A percentile compares a stretch with the other conserved stretches of the same genome.
These are phyloP conservation scores for Corydoras sp. DNA, from an alignment of 2,113 vertebrate species.

Conservation along the genomic window DNA sequence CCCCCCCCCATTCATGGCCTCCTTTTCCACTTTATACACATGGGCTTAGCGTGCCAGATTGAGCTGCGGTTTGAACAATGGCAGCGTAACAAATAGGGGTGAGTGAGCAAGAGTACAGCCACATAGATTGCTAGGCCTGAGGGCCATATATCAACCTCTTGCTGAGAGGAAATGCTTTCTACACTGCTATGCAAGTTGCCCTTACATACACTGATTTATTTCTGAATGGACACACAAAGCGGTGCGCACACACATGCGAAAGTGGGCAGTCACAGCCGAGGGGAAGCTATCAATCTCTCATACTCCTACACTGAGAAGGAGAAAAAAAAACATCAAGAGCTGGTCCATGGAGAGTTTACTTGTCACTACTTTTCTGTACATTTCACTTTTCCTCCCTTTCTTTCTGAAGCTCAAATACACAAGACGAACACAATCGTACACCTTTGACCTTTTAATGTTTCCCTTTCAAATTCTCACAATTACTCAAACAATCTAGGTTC, in stretches of 20 bases:
- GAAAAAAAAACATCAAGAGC: slow-evolving; percentile 52
- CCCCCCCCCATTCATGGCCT: slow-evolving; percentile 22
- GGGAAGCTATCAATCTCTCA: slow-evolving; percentile 68
- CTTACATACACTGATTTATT: slow-evolving; percentile 70
- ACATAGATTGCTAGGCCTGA: slow-evolving; percentile 44
- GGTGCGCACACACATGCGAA: slow-evolving; percentile 56
- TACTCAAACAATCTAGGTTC: too few relatives aligned
- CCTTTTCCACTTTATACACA: slow-evolving; percentile 34
- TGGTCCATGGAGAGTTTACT: slow-evolving; percentile 58
- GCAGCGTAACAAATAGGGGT: slow-evolving; percentile 60
- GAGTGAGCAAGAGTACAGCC: slow-evolving; percentile 38
- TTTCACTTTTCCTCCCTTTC: slow-evolving; percentile 15
- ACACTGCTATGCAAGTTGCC: slow-evolving; percentile 64
- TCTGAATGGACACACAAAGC: slow-evolving; percentile 66
- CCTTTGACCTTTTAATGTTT: too few relatives aligned
- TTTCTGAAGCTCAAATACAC: slow-evolving; percentile 1
- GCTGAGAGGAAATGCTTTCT: slow-evolving; percentile 63
- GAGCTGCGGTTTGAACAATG: slow-evolving; percentile 63
- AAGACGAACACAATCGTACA: background rate
- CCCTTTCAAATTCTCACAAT: too few relatives aligned
- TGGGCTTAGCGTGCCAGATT: slow-evolving; percentile 49
- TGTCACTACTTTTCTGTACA: slow-evolving; percentile 18
- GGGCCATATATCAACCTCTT: slow-evolving; percentile 64
- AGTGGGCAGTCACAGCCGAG: slow-evolving; percentile 58
- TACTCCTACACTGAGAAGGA: slow-evolving; percentile 17